phyloP scores from a whole-genome alignment of 92 coral and sea anemone species.

The Diadumene lineata region DNA sequence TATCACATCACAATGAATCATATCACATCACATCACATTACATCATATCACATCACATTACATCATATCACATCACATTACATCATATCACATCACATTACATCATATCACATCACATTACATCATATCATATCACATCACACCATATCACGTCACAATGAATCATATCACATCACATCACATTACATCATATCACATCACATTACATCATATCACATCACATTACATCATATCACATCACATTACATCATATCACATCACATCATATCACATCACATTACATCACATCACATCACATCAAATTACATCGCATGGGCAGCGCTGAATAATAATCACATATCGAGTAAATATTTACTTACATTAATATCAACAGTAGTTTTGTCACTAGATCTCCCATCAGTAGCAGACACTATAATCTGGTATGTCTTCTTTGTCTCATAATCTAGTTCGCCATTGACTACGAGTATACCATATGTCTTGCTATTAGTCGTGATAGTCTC shows the following conservation, averaged over 20 bases:
- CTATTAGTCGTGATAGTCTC: slow-evolving; percentile 42
- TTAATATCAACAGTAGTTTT: slow-evolving; percentile 42
- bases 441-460: slow-evolving; percentile 74
- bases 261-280: slow-evolving; percentile 5
- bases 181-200: slow-evolving; percentile 1
- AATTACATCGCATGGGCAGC: slow-evolving; percentile 18
- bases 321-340: too few relatives aligned
- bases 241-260: not conserved
- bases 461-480: slow-evolving; percentile 56
- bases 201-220: not conserved
- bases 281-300: slow-evolving; percentile 6
- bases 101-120: slow-evolving; percentile 16
- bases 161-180: not conserved
- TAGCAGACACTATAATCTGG: slow-evolving; percentile 64
- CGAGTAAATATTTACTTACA: slow-evolving; percentile 49
- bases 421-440: slow-evolving; percentile 57
- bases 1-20: slow-evolving; percentile 1
- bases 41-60: slow-evolving; percentile 4
- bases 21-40: slow-evolving; percentile 3
- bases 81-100: slow-evolving; percentile 15
- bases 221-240: not conserved
- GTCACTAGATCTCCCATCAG: slow-evolving; percentile 75
- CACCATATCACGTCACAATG: not conserved
- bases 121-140: slow-evolving; percentile 11
- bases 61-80: slow-evolving; percentile 3